Base-by-base conservation (phyloP, 2,113 vertebrate genomes). In the Aegotheles bennettii region DNA sequence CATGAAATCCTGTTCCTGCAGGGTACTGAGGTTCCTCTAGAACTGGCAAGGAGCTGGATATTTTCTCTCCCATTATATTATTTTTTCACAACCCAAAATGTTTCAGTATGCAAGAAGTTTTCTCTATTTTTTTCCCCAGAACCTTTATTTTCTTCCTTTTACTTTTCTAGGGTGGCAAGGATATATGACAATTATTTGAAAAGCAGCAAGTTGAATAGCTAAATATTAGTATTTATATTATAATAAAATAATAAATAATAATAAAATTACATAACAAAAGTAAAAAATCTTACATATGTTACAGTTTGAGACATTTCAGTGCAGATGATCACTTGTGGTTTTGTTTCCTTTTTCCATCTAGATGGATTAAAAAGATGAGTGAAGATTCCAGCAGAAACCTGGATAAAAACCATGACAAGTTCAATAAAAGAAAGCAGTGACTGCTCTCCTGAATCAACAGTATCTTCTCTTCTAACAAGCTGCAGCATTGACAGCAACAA, bases 401-500 rank as follows among this genome's bases (percentile, higher is more conserved):
- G 85, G 90, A 87, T 95, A 68, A 89, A 96, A 86, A 56, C 47
- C 56, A 97, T 97, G 97, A 87, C 96, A 81, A 97, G 95, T 63
- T 85, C 94, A 59, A 78, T 77, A 61, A 51, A 50, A 89, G 95
- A 95, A 53, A 73, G 69, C 21, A 84, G 68, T 21, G 7, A 42
- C 71, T 88, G 68, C 70, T 98, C 98, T 90, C 98, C 97, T 8
- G 98, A 98, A 86, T 98, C 99, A 3, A 98, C 98, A 0, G 96
- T 98, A 4, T 98, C 99, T 38, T 98, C 98, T 17, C 97, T 99
- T 56, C 87, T 99, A 79, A 97, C 97, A 13, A 98, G 97, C 73
- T 98, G 95, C 8, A 98, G 96, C 42, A 90, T 97, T 81, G 96
- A 86, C 70, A 97, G 94, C 81, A 87, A n/a, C 38, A 69, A 60